phyloP scores from a whole-genome alignment of 30 jellyfish, hydroid and myxozoan genomes.

The Rhopilema esculentum region DNA sequence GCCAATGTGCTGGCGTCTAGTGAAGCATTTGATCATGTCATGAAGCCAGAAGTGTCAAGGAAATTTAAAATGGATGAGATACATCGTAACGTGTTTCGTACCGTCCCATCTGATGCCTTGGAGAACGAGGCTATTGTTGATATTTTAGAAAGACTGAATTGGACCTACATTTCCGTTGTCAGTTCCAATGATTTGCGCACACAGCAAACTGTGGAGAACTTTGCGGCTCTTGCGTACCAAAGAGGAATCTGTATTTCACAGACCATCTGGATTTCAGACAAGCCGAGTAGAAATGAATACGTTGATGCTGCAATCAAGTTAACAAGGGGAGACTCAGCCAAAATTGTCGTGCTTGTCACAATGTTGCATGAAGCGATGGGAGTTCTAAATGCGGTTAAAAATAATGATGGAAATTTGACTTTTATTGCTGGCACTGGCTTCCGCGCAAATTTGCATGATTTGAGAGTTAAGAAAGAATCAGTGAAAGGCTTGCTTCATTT shows the following conservation, averaged over 20 bases:
- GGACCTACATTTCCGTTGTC: constrained; percentile 65
- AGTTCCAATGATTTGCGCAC: constrained; percentile 41
- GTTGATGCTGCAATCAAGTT: neutral
- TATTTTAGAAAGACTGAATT: constrained; percentile 35
- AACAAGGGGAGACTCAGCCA: constrained; percentile 10
- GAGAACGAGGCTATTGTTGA: constrained; percentile 60
- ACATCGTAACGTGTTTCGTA: constrained; percentile 61
- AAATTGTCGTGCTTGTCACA: constrained; percentile 57
- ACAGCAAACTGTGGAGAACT: constrained; percentile 32
- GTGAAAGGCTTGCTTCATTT: constrained; percentile 68
- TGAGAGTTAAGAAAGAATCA: constrained; percentile 8
- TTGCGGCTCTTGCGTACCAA: neutral
- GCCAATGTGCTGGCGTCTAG: constrained; percentile 16
- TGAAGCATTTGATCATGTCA: constrained; percentile 2
- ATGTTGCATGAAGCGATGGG: constrained; percentile 49
- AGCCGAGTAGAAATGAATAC: constrained; percentile 27
- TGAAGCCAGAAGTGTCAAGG: neutral
- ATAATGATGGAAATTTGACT: constrained; percentile 16
- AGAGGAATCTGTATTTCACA: constrained; percentile 60
- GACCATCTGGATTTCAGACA: constrained; percentile 5
- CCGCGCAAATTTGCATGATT: constrained; percentile 17
- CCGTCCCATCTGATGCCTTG: constrained; percentile 73
- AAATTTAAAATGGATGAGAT: neutral
- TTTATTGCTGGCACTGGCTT: constrained; percentile 49
- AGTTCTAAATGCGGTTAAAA: constrained; percentile 51